Base-by-base conservation (phyloP, 2,888 invertebrate species). In the Eumerus sabulonum region DNA sequence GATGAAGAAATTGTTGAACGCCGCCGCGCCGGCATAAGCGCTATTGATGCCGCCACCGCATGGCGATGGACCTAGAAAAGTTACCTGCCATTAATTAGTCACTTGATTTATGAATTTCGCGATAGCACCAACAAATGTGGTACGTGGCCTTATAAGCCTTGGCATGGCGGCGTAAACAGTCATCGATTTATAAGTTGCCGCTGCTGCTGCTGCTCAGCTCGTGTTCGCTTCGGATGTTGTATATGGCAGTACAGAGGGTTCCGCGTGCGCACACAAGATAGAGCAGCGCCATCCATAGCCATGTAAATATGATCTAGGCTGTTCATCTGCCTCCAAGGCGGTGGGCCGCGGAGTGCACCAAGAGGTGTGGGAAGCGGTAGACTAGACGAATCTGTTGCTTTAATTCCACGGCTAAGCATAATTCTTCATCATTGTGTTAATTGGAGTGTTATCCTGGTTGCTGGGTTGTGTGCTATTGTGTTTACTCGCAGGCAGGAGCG, bases 21-120 rank as follows among this genome's bases (percentile, higher is more conserved):
- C 73, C 68, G 73, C 79, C 68, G 68, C 68, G 74, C 76, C 59
- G 59, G 51, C 51, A 42, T 18, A 17, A 76, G 70, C 64, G 42
- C 72, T 53, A 68, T 50, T 44, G 42, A 12, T 42, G 18, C 60
- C 72, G 38, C 67, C 72, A 59, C 68, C 71, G 48, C 66, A 66
- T 66, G 56, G 40, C 66, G 67, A 51, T 66, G 70, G 51, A 59
- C 60, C 68, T 79, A 79, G 72, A 72, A 68, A 72, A 68, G 71
- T 82, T 82, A 82, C 77, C 82, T 82, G 79, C 83, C 83, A 83
- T 83, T 83, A 83, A 83, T 83, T 83, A 83, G 82, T 83, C 82
- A 77, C 82, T 83, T 83, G 83, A 83, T 83, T 83, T 83, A 83
- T 83, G 83, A 83, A 83, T 83, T 83, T 81, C 81, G 82, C 79